Conservation (phyloP, 2,797 vertebrate species). For the Thamnophis elegans region DNA sequence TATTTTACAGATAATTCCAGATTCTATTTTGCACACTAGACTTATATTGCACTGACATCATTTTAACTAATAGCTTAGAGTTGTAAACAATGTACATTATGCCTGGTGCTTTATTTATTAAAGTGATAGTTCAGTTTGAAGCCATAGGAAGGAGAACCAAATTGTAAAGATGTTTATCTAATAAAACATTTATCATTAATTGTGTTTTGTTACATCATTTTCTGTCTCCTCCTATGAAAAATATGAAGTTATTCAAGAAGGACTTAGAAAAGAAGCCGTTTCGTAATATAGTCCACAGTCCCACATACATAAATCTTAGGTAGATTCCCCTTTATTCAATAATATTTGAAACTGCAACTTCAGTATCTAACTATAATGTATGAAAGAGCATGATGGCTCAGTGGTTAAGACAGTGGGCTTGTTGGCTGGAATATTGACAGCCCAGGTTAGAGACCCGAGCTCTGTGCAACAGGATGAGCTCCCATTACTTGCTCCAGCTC, state of each 20-base stretch:
- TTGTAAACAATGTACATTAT: constrained; percentile 21
- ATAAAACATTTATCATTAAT: constrained; percentile 34
- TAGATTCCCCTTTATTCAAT: background rate
- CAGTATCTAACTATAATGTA: background rate
- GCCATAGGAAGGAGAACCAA: background rate
- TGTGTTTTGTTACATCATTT: rapidly evolving
- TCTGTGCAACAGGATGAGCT: background rate
- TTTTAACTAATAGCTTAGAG: background rate
- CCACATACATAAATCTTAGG: background rate
- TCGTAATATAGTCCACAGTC: background rate
- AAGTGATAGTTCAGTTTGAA: background rate
- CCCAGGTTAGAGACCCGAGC: background rate
- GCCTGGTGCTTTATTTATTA: constrained; percentile 21
- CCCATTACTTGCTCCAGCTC: background rate
- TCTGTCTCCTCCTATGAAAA: background rate
- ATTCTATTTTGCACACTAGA: background rate
- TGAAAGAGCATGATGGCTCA: background rate
- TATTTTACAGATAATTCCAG: constrained; percentile 1
- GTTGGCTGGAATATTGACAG: background rate
- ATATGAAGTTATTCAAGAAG: background rate
- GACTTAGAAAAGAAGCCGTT: background rate
- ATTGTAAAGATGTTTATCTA: background rate
- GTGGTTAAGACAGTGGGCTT: background rate
- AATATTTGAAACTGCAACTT: background rate
- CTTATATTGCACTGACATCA: background rate